Conservation (phyloP, 1,140 invertebrate species). For the Brachionus koreanus region DNA sequence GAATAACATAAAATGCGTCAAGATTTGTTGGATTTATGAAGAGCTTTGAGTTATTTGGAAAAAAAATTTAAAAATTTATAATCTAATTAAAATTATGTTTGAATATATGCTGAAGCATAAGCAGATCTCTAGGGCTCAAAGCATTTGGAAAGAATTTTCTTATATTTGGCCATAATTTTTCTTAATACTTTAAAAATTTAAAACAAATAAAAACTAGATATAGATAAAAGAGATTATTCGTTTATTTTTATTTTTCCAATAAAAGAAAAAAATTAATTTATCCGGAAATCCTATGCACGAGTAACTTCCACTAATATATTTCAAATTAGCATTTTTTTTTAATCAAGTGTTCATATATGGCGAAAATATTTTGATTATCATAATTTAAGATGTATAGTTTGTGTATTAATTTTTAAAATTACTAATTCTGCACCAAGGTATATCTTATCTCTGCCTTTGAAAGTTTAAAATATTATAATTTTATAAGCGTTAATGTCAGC, state of each 20-base stretch:
- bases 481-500: not conserved
- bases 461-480: slow-evolving; percentile 7
- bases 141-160: not conserved
- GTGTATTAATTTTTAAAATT: not conserved
- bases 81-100: not conserved
- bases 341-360: not conserved
- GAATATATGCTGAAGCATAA: not conserved
- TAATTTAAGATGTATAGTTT: not conserved
- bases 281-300: not conserved
- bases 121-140: not conserved
- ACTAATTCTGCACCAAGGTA: not conserved
- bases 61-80: not conserved
- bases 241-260: not conserved
- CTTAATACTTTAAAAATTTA: not conserved
- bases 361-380: not conserved
- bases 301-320: not conserved
- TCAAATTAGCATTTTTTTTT: not conserved
- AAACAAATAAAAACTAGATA: not conserved
- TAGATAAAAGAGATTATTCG: not conserved
- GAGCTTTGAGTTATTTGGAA: not conserved
- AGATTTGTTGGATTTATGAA: not conserved
- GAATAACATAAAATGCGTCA: not conserved
- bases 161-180: not conserved
- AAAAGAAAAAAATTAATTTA: not conserved
- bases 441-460: not conserved